phyloP scores from a whole-genome alignment of 2,113 vertebrate genomes.

The Ophiodon elongatus region DNA sequence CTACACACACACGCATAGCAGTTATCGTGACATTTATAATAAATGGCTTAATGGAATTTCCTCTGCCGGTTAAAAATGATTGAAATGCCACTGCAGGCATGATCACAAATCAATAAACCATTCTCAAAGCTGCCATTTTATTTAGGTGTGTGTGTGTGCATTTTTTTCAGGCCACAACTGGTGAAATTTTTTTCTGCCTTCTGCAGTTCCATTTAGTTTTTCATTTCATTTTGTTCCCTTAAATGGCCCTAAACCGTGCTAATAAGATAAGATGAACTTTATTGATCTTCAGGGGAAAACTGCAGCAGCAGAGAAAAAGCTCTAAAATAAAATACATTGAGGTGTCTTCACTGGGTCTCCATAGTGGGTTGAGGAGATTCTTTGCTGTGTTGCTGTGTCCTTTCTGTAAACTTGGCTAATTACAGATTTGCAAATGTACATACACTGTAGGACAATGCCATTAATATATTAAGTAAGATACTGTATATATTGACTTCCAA shows the following conservation, averaged over 20 bases:
- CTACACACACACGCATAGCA: not conserved
- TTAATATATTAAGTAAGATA: not conserved
- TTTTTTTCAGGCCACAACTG: not conserved
- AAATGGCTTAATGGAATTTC: slow-evolving; percentile 59
- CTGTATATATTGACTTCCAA: not conserved
- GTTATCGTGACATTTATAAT: slow-evolving; percentile 64
- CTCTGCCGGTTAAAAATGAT: slow-evolving; percentile 61
- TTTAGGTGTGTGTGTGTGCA: not conserved
- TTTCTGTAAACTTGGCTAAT: not conserved
- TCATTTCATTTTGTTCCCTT: slow-evolving; percentile 19
- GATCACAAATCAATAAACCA: slow-evolving; percentile 74
- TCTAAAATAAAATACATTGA: not conserved
- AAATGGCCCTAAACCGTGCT: slow-evolving; percentile 21
- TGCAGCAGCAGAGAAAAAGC: slow-evolving; percentile 9
- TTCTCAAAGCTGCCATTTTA: slow-evolving; percentile 50
- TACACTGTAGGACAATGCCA: not conserved
- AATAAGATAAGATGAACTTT: slow-evolving; percentile 42
- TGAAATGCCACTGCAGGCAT: slow-evolving; percentile 71
- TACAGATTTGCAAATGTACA: not conserved
- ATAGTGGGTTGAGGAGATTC: not conserved
- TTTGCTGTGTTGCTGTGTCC: not conserved
- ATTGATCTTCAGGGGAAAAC: slow-evolving; percentile 30
- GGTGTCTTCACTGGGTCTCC: not conserved
- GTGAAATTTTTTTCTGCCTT: slow-evolving; percentile 16
- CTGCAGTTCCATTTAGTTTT: slow-evolving; percentile 21